Evolutionary conservation across 2,797 vertebrate genomes (phyloP).

Genomic region (Acipenser transmontanus): DNA sequence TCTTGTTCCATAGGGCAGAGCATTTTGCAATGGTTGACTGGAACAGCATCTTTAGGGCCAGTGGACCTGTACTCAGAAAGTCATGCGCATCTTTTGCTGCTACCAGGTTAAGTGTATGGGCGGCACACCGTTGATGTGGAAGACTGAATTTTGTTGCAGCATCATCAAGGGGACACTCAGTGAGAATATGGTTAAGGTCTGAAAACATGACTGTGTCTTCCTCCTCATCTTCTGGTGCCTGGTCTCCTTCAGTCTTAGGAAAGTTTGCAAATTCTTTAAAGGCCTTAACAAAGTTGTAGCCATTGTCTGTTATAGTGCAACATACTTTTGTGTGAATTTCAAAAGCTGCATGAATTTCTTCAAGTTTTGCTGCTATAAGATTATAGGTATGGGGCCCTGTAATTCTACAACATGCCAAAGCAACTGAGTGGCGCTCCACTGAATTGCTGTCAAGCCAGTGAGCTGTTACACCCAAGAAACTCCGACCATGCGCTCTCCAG

Average conservation of each 20-base stretch:
- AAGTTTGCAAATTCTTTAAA: no score
- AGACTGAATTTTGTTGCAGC: no score
- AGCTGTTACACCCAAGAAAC: neutral
- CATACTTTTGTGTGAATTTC: neutral
- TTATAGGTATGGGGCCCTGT: neutral
- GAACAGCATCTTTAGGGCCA: no score
- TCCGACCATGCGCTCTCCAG: neutral
- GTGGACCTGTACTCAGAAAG: no score
- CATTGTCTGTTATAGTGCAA: conserved; percentile 2
- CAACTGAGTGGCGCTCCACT: neutral
- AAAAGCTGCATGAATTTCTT: neutral
- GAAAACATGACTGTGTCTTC: neutral
- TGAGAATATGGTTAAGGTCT: neutral
- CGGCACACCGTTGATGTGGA: no score
- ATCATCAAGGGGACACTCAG: no score
- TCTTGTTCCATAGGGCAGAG: no score
- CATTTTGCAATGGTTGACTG: no score
- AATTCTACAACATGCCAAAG: neutral
- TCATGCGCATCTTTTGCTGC: no score
- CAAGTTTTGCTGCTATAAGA: neutral
- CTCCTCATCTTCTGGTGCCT: neutral
- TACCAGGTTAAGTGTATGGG: no score
- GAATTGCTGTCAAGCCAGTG: neutral
- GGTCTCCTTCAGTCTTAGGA: neutral
- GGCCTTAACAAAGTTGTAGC: neutral